Evolutionary conservation across 2,113 vertebrate species (phyloP).

Genomic region (Isichthys henryi): DNA sequence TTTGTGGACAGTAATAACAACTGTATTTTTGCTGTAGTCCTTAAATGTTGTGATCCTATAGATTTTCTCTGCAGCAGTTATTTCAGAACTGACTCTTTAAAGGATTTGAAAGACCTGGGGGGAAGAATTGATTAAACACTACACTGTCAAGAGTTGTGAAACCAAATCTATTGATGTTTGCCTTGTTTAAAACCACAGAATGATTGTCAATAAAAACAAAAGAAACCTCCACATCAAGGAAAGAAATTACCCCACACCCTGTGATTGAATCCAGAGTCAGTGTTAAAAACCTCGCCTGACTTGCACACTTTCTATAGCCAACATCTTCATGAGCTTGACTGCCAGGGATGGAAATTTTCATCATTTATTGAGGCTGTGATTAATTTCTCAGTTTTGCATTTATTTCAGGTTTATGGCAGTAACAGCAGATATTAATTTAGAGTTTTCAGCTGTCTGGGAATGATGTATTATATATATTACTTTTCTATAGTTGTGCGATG

Average conservation of each 20-base stretch:
- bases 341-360: constrained; percentile 65
- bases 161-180: constrained; percentile 45
- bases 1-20: neutral
- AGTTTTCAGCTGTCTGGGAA: constrained; percentile 42
- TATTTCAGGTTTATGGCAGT: constrained; percentile 43
- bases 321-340: constrained; percentile 50
- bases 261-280: constrained; percentile 19
- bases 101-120: constrained; percentile 22
- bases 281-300: constrained; percentile 24
- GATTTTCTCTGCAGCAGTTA: constrained; percentile 23
- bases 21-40: neutral
- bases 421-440: constrained; percentile 46
- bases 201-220: constrained; percentile 30
- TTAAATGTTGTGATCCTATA: constrained; percentile 22
- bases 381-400: constrained; percentile 38
- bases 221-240: constrained; percentile 24
- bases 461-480: constrained; percentile 51
- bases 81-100: constrained; percentile 23
- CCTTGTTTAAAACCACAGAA: constrained; percentile 31
- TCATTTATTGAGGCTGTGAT: constrained; percentile 41
- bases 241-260: constrained; percentile 16
- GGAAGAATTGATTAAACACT: constrained; percentile 46
- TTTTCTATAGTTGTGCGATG: constrained; percentile 25
- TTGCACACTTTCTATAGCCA: constrained; percentile 50
- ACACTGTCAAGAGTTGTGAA: constrained; percentile 46